Percentiles rank a stretch among this genome's conserved stretches.
These are phyloP conservation scores for Pterophyllum scalare DNA, from an alignment of 2,113 vertebrate genomes.

Conservation along the genomic window DNA sequence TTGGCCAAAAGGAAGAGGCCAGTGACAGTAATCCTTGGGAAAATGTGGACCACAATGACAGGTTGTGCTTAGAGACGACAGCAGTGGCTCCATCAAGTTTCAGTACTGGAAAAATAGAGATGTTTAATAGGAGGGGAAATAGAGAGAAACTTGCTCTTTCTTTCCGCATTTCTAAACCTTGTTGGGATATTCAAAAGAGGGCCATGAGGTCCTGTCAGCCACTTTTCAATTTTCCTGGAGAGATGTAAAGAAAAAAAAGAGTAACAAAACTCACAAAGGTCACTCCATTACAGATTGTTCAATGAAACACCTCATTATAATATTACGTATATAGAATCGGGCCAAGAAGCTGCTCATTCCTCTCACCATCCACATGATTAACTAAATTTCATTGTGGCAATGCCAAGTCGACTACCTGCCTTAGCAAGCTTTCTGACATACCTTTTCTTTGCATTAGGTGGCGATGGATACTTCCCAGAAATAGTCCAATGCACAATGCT, in stretches of 20 bases:
- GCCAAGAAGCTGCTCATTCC: slow-evolving; percentile 30
- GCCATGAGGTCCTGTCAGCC: slow-evolving; percentile 8
- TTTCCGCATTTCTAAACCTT: slow-evolving; percentile 52
- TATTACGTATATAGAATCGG: slow-evolving; percentile 34
- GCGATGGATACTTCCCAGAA: slow-evolving; percentile 12
- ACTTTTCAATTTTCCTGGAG: background rate
- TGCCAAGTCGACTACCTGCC: slow-evolving; percentile 18
- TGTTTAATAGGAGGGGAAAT: slow-evolving; percentile 10
- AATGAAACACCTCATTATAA: slow-evolving; percentile 30
- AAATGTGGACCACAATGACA: slow-evolving; percentile 73
- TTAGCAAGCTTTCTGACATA: background rate
- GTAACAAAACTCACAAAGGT: slow-evolving; percentile 18
- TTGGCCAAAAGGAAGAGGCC: slow-evolving; percentile 59
- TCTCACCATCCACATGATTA: slow-evolving; percentile 53
- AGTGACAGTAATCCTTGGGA: slow-evolving; percentile 78
- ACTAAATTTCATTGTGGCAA: slow-evolving; percentile 32
- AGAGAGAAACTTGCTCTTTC: slow-evolving; percentile 31
- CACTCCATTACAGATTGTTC: background rate
- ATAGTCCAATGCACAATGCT: background rate
- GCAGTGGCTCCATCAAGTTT: slow-evolving; percentile 49
- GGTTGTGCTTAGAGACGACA: slow-evolving; percentile 47
- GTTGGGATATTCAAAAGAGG: slow-evolving; percentile 37
- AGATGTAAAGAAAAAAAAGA: background rate
- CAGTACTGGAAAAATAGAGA: slow-evolving; percentile 7
- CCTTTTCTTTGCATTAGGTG: background rate